These are phyloP conservation scores for Trachelus stipa DNA, from an alignment of 2,888 invertebrate species.

Conservation along the genomic window DNA sequence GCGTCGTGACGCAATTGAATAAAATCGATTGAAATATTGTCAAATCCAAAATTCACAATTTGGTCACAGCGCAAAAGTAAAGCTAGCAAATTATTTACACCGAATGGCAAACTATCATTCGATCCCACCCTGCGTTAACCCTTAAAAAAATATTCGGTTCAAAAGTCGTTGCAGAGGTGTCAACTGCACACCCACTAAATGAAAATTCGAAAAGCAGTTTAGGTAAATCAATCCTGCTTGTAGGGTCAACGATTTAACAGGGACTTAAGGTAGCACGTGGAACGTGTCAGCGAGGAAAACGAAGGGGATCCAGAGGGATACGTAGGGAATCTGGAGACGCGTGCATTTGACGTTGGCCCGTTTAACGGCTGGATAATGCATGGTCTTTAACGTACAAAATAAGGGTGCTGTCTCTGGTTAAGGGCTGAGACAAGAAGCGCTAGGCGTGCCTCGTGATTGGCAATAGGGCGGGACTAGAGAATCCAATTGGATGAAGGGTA, in stretches of 20 bases:
- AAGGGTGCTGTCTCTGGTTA: constrained; percentile 34
- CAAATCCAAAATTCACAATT: neutral
- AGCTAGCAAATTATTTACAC: constrained; percentile 12
- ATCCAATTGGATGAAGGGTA: constrained; percentile 45
- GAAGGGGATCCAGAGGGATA: constrained; percentile 10
- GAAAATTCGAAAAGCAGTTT: constrained; percentile 57
- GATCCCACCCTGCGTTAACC: neutral
- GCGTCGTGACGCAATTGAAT: neutral
- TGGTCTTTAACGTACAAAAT: constrained; percentile 49
- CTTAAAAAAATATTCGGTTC: neutral
- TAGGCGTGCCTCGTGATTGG: constrained; percentile 29
- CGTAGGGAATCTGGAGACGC: constrained; percentile 35
- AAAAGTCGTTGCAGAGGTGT: constrained; percentile 33
- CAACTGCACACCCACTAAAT: constrained; percentile 46
- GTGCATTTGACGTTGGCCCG: constrained; percentile 58
- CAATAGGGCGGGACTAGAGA: constrained; percentile 41
- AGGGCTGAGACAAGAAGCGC: constrained; percentile 8
- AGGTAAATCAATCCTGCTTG: constrained; percentile 46
- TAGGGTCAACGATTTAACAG: constrained; percentile 39
- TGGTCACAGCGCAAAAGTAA: neutral
- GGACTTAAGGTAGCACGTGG: constrained; percentile 8
- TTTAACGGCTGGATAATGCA: constrained; percentile 45
- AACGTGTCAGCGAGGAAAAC: constrained; percentile 19
- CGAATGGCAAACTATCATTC: neutral
- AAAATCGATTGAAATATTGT: neutral